Percentiles rank a stretch among this genome's conserved stretches.
phyloP scores from a whole-genome alignment of 2,113 vertebrate genomes.

The Trichechus manatus region DNA sequence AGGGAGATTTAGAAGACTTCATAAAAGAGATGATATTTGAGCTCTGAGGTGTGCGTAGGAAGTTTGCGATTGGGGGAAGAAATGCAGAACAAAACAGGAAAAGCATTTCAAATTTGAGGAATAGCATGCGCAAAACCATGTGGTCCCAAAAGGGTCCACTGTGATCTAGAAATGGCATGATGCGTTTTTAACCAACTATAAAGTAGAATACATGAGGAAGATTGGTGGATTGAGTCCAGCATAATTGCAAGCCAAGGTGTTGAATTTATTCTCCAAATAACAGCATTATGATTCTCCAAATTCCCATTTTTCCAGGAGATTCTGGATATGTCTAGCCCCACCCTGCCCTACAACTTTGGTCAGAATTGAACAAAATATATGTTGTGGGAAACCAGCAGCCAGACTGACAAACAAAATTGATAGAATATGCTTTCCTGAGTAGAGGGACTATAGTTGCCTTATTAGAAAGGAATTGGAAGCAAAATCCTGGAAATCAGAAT shows the following conservation, averaged over 20 bases:
- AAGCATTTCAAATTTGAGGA: slow-evolving; percentile 51
- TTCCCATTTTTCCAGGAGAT: neutral
- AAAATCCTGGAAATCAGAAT: slow-evolving; percentile 21
- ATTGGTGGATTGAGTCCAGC: neutral
- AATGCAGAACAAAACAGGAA: neutral
- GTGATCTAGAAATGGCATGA: neutral
- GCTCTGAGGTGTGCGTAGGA: neutral
- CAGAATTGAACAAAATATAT: neutral
- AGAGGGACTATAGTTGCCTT: neutral
- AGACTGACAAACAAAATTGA: slow-evolving; percentile 24
- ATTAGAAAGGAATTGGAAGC: neutral
- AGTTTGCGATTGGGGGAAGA: neutral
- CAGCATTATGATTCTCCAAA: neutral
- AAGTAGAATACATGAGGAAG: neutral
- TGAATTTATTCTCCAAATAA: neutral
- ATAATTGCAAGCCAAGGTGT: neutral
- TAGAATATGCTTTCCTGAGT: neutral
- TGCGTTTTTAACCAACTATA: neutral
- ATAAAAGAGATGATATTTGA: slow-evolving; percentile 22
- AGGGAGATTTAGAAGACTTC: slow-evolving; percentile 21
- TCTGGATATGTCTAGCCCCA: neutral
- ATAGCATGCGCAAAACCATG: neutral
- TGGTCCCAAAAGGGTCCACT: neutral
- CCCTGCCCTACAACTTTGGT: neutral
- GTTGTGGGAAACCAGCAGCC: neutral